Evolutionary conservation across 2,113 vertebrate genomes (phyloP).

Genomic region (Stegastes partitus): DNA sequence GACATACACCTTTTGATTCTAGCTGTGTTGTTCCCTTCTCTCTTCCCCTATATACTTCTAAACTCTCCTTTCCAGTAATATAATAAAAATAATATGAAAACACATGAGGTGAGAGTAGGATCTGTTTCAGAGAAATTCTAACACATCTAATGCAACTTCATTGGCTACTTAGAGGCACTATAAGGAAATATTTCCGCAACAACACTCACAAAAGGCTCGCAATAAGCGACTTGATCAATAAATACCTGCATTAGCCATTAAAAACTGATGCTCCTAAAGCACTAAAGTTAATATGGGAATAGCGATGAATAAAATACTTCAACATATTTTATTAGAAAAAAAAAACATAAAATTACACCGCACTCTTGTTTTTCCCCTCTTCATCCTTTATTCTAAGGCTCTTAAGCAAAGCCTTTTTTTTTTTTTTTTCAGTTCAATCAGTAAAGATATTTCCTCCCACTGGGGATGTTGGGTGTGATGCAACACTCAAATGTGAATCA

Average conservation of each 20-base stretch:
- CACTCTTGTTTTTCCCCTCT: slow-evolving; percentile 1
- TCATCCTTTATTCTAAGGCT: slow-evolving; percentile 15
- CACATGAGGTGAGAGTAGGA: too few species aligned
- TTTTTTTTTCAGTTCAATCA: slow-evolving; percentile 14
- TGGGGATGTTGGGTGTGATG: slow-evolving; percentile 40
- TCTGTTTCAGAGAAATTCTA: too few species aligned
- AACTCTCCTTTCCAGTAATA: too few species aligned
- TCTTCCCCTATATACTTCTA: too few species aligned
- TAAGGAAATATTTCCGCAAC: not conserved
- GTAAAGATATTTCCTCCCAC: slow-evolving; percentile 40
- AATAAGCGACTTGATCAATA: not conserved
- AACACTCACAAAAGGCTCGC: slow-evolving; percentile 1
- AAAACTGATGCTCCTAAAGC: slow-evolving; percentile 1
- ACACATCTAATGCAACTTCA: too few species aligned
- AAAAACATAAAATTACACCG: not conserved
- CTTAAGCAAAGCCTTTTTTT: not conserved
- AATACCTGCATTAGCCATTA: not conserved
- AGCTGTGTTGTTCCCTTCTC: too few species aligned
- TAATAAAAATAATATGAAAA: too few species aligned
- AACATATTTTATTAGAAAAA: slow-evolving; percentile 14
- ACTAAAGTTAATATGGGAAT: not conserved
- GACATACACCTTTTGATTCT: too few species aligned
- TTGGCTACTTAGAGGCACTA: not conserved
- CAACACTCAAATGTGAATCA: slow-evolving; percentile 53
- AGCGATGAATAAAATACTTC: not conserved